Evolutionary conservation across 2,113 vertebrate species (phyloP).

Genomic region (Apeltes quadracus): DNA sequence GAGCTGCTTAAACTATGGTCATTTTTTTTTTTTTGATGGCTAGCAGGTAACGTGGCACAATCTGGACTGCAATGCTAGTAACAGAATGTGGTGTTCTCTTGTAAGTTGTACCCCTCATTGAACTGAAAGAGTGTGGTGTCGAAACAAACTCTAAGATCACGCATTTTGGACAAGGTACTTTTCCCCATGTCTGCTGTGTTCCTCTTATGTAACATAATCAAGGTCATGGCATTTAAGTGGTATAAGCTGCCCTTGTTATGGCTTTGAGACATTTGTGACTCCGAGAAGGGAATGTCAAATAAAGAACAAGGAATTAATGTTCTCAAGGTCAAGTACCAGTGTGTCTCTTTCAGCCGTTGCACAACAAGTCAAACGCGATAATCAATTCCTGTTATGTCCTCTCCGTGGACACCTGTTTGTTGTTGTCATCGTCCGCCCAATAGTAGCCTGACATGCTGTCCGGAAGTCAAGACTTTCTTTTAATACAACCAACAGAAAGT

Average conservation of each 20-base stretch:
- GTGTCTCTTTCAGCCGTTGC: conserved; percentile 19
- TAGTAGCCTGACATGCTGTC: conserved; percentile 27
- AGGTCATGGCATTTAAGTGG: conserved; percentile 61
- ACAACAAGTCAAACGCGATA: conserved; percentile 9
- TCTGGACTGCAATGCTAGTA: conserved; percentile 13
- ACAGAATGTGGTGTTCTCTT: conserved; percentile 10
- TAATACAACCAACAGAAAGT: background rate
- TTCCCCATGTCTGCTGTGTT: conserved; percentile 40
- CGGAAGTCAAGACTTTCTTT: background rate
- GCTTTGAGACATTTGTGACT: conserved; percentile 41
- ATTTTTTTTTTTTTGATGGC: conserved; percentile 1
- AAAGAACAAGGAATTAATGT: conserved; percentile 40
- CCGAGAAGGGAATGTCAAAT: conserved; percentile 55
- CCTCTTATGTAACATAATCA: conserved; percentile 67
- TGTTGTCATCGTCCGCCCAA: conserved; percentile 49
- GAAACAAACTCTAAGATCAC: conserved; percentile 31
- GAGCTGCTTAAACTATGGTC: conserved; percentile 5
- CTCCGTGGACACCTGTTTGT: conserved; percentile 61
- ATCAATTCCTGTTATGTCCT: conserved; percentile 61
- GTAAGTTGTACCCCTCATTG: conserved; percentile 9
- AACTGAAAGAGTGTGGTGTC: conserved; percentile 9
- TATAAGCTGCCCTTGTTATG: conserved; percentile 47
- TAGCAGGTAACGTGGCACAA: conserved; percentile 17
- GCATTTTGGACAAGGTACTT: conserved; percentile 50
- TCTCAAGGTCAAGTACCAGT: conserved; percentile 48